Evolutionary conservation across 2,888 invertebrate species (phyloP).

Genomic region (Yponomeuta sedellus): DNA sequence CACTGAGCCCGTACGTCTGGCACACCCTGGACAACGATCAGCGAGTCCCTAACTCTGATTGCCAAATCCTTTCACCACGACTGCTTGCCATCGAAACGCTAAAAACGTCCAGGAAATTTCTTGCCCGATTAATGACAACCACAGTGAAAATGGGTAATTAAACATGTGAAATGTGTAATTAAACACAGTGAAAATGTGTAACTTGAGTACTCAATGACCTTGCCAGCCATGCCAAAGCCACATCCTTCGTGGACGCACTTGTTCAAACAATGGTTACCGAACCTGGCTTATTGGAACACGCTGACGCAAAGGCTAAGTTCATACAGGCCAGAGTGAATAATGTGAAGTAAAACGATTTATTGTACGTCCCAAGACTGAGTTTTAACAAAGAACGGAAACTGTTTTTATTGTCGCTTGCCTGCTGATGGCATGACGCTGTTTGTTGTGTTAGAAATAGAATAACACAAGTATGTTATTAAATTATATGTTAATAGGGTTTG

Average conservation of each 20-base stretch:
- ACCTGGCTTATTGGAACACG: slow-evolving; percentile 37
- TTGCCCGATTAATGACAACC: too few species aligned
- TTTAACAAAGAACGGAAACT: slow-evolving; percentile 10
- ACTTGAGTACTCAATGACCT: not conserved
- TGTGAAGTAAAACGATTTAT: not conserved
- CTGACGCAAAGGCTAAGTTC: slow-evolving; percentile 7
- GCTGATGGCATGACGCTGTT: not conserved
- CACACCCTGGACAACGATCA: too few species aligned
- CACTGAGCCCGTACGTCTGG: too few species aligned
- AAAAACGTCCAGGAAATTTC: too few species aligned
- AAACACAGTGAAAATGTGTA: too few species aligned
- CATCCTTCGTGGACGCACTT: slow-evolving; percentile 55
- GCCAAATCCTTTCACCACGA: too few species aligned
- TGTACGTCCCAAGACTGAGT: not conserved
- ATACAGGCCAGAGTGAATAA: slow-evolving; percentile 1
- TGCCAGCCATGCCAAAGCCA: slow-evolving; percentile 19
- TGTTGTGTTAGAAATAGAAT: not conserved
- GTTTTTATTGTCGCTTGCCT: not conserved
- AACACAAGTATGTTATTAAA: too few species aligned
- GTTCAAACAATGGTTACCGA: slow-evolving; percentile 52
- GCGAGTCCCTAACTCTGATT: too few species aligned
- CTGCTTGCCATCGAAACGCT: too few species aligned
- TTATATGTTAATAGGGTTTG: too few species aligned
- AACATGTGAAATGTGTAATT: not conserved
- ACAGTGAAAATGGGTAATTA: not conserved